Evolutionary conservation across 2,113 vertebrate genomes (phyloP).

Genomic region (Calonectris borealis): DNA sequence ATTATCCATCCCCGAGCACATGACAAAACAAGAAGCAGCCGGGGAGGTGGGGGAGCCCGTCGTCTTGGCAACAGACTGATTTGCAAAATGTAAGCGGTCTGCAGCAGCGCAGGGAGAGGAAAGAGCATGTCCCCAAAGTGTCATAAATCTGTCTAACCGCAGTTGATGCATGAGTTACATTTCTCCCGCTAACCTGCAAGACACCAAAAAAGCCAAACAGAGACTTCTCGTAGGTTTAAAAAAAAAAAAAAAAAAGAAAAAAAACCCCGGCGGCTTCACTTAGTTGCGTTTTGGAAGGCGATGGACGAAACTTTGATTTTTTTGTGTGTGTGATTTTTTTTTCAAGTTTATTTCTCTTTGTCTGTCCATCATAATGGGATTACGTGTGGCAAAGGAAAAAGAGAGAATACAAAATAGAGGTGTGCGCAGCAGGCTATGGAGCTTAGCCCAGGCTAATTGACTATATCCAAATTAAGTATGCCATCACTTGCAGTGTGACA

Average conservation of each 20-base stretch:
- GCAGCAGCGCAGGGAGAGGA: constrained; percentile 90
- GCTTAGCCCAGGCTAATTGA: constrained; percentile 99
- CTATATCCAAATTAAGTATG: constrained; percentile 99
- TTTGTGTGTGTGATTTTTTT: constrained; percentile 12
- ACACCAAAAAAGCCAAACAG: constrained; percentile 80
- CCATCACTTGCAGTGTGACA: constrained; percentile 99
- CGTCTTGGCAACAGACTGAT: constrained; percentile 97
- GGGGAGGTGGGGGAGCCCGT: constrained; percentile 79
- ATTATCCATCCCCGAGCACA: constrained; percentile 84
- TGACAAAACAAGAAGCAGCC: constrained; percentile 86
- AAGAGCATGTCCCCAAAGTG: constrained; percentile 96
- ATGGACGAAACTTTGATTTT: constrained; percentile 73
- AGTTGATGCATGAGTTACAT: constrained; percentile 96
- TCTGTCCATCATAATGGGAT: constrained; percentile 93
- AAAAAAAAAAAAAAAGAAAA: constrained; percentile 66
- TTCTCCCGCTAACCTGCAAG: constrained; percentile 88
- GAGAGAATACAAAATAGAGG: constrained; percentile 97
- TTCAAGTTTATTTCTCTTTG: constrained; percentile 84
- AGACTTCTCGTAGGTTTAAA: constrained; percentile 75
- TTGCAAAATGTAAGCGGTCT: constrained; percentile 99
- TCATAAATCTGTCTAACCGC: constrained; percentile 95
- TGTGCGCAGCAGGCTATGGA: constrained; percentile 94
- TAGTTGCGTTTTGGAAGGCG: constrained; percentile 67
- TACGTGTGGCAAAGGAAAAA: constrained; percentile 93
- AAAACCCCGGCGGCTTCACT: constrained; percentile 73